Percentiles rank a stretch among this genome's conserved stretches.
phyloP scores from a whole-genome alignment of 1,140 invertebrate species.

The Microplitis mediator region DNA sequence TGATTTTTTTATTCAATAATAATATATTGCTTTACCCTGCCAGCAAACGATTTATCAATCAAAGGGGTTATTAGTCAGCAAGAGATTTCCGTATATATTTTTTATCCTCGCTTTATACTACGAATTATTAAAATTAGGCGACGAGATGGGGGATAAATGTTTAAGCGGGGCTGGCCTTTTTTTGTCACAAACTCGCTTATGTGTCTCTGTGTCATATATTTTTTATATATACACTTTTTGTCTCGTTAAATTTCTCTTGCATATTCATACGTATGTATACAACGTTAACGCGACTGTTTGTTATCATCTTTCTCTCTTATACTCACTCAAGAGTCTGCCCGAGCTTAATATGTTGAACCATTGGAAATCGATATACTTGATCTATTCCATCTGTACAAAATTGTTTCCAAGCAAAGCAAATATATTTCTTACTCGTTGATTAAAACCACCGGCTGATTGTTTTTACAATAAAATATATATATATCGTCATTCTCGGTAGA shows the following conservation, averaged over 20 bases:
- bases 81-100: too few species aligned
- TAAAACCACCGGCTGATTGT: conserved; percentile 18
- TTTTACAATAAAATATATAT: neutral
- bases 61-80: too few species aligned
- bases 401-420: conserved; percentile 13
- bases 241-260: conserved; percentile 9
- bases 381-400: conserved; percentile 13
- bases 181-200: too few species aligned
- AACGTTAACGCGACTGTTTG: neutral
- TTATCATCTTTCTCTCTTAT: neutral
- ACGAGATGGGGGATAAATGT: too few species aligned
- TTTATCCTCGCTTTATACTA: too few species aligned
- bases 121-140: too few species aligned
- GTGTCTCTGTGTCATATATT: too few species aligned
- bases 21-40: too few species aligned
- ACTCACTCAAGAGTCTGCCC: neutral
- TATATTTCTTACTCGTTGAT: conserved; percentile 13
- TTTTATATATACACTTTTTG: neutral
- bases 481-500: too few species aligned
- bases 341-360: conserved; percentile 6
- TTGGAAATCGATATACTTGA: conserved; percentile 25
- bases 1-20: neutral
- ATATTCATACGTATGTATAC: conserved; percentile 16
- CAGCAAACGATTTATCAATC: too few species aligned
- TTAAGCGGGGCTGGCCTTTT: too few species aligned